A percentile compares a stretch with the other conserved stretches of the same genome.
These are phyloP conservation scores for Cromileptes altivelis DNA, from an alignment of 2,113 vertebrate species.

Conservation along the genomic window DNA sequence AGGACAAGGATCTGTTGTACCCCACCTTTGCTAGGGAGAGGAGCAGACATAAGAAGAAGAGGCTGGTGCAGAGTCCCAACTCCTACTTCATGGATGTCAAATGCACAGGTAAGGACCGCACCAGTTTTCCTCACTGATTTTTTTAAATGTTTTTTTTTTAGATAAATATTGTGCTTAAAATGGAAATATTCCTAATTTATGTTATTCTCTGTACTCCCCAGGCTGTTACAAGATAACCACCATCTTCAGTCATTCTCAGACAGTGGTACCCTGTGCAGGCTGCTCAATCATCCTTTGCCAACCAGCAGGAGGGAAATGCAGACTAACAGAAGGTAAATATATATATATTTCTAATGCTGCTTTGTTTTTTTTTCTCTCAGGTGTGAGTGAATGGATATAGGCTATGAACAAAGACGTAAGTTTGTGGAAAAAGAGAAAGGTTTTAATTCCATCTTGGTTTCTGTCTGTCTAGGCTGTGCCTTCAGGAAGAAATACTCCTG, in stretches of 20 bases:
- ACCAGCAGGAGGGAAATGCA: constrained; percentile 85
- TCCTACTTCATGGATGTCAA: constrained; percentile 94
- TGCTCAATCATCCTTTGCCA: constrained; percentile 84
- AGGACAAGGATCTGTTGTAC: constrained; percentile 89
- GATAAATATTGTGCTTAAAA: neutral
- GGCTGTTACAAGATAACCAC: constrained; percentile 87
- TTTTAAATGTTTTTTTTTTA: neutral
- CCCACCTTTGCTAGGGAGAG: constrained; percentile 87
- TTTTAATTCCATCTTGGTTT: neutral
- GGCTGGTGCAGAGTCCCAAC: constrained; percentile 91
- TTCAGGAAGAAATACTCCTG: constrained; percentile 81
- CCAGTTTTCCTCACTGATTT: neutral
- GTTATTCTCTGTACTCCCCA: constrained; percentile 31
- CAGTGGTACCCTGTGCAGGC: constrained; percentile 81
- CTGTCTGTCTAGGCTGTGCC: constrained; percentile 74
- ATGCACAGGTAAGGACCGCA: constrained; percentile 83
- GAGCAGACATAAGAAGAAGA: constrained; percentile 91
- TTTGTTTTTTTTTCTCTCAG: no score
- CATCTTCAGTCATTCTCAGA: constrained; percentile 86
- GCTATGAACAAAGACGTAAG: no score
- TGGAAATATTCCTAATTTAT: neutral
- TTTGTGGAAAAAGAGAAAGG: neutral
- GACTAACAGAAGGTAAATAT: constrained; percentile 80
- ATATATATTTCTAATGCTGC: neutral
- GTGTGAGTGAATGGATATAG: neutral